Conservation (phyloP, 2,113 vertebrate genomes). For the Laticauda colubrina region DNA sequence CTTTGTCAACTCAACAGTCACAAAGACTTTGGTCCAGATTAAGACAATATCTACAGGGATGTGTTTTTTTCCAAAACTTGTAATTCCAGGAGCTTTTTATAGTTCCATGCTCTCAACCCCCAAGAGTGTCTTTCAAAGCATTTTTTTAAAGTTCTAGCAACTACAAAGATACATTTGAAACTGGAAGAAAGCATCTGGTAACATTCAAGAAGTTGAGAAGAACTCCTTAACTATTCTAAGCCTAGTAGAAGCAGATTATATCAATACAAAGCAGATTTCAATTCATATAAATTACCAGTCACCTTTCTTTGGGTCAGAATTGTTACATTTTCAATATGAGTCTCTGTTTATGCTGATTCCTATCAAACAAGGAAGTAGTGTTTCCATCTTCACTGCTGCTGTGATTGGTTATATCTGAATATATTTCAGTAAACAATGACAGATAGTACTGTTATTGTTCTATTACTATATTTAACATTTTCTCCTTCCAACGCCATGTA, state of each 20-base stretch:
- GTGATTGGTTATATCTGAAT: not conserved
- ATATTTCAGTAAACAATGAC: not conserved
- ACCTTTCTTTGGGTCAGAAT: not conserved
- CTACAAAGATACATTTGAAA: not conserved
- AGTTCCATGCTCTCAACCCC: not conserved
- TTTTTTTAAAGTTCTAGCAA: not conserved
- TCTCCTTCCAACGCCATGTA: not conserved
- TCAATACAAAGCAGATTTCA: not conserved
- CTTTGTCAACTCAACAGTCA: not conserved
- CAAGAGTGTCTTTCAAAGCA: not conserved
- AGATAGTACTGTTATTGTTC: not conserved
- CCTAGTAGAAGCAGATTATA: not conserved
- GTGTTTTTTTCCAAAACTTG: not conserved
- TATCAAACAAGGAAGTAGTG: not conserved
- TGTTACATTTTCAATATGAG: not conserved
- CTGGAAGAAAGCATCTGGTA: not conserved
- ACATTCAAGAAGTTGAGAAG: not conserved
- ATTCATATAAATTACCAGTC: not conserved
- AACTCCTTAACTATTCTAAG: not conserved
- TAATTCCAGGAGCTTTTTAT: not conserved
- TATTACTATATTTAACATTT: not conserved
- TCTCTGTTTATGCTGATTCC: not conserved
- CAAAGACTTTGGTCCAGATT: not conserved
- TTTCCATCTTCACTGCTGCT: not conserved
- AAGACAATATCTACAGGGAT: not conserved